Evolutionary conservation across 2,888 invertebrate genomes (phyloP).

Genomic region (Perizoma affinitatum): DNA sequence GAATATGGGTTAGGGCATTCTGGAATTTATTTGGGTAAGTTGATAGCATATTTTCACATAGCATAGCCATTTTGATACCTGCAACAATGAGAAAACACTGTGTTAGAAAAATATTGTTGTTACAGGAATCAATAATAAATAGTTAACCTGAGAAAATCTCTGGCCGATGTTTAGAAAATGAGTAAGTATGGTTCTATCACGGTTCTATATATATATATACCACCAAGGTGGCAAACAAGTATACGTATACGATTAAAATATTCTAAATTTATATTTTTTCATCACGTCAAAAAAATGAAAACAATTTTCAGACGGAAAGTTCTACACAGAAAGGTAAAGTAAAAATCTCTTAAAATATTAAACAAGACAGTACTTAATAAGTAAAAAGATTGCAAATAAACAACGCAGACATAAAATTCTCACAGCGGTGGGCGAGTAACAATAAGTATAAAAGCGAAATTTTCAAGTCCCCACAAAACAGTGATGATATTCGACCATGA

Average conservation of each 20-base stretch:
- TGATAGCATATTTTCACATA: slow-evolving; percentile 42
- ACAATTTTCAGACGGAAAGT: not conserved
- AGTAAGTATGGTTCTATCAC: no score
- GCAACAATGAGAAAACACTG: slow-evolving; percentile 54
- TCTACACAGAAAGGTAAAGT: not conserved
- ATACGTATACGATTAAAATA: no score
- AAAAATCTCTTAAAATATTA: not conserved
- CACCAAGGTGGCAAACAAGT: no score
- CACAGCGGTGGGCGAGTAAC: slow-evolving; percentile 23
- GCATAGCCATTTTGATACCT: slow-evolving; percentile 51
- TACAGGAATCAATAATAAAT: not conserved
- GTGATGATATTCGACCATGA: slow-evolving; percentile 39
- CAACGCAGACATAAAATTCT: slow-evolving; percentile 25
- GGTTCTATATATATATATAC: no score
- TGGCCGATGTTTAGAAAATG: not conserved
- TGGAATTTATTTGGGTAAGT: slow-evolving; percentile 39
- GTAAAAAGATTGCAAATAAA: slow-evolving; percentile 17
- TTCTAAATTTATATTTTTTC: not conserved
- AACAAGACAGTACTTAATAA: not conserved
- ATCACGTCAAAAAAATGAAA: not conserved
- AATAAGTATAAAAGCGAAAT: slow-evolving; percentile 32
- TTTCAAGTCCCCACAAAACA: slow-evolving; percentile 26
- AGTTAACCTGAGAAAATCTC: not conserved
- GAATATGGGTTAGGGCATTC: slow-evolving; percentile 50
- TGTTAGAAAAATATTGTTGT: slow-evolving; percentile 15